Base-by-base conservation (phyloP, 2,888 invertebrate species). In the Trissonchulus sp. region DNA sequence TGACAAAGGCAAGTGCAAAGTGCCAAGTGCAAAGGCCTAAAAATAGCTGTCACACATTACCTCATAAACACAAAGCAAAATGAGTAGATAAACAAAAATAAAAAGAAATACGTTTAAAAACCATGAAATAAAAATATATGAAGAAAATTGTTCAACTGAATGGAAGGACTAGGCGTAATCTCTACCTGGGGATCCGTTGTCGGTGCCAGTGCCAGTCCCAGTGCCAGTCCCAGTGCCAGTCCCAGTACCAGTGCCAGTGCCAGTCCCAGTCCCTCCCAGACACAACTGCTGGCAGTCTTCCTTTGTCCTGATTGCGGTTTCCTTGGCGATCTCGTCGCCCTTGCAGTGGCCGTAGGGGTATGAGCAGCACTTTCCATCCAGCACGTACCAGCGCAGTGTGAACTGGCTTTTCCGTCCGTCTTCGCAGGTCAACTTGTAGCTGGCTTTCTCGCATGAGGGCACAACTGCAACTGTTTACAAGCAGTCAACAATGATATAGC, bases 291-390 rank as follows among this genome's bases (percentile, higher is more conserved):
- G 63, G 30, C 72, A 71, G 28, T 73, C 30, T 60, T 73, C 68
- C 63, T 73, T 37, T 2, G 37, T 73, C 31, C 48, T 23, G 23
- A 73, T 60, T 2, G 31, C 73, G 31, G 73, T 65, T 68, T 73
- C 73, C 2, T 23, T 30, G 23, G 73, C 73, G 28, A 73, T 68
- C 30, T 73, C 73, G 68, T 73, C 73, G 15, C 73, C 73, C 35
- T 73, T 73, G 33, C 73, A 73, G 63, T 73, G 73, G 18, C 73
- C 73, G 63, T 31, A 73, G 15, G 73, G 73, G 31, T 73, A 73
- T n/a, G 28, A 30, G 68, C 73, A 73, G 48, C 73, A 73, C 63
- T 73, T 68, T 18, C 73, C 73, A 63, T 73, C 73, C 68, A 23
- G 23, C 31, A 69, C 28, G 71, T 69, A 69, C 71, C 71, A 69